Evolutionary conservation across 92 coral and sea anemone species (phyloP), one percentile per base, ranked within the genome.

Genomic region (Epizoanthus illoricatus): DNA sequence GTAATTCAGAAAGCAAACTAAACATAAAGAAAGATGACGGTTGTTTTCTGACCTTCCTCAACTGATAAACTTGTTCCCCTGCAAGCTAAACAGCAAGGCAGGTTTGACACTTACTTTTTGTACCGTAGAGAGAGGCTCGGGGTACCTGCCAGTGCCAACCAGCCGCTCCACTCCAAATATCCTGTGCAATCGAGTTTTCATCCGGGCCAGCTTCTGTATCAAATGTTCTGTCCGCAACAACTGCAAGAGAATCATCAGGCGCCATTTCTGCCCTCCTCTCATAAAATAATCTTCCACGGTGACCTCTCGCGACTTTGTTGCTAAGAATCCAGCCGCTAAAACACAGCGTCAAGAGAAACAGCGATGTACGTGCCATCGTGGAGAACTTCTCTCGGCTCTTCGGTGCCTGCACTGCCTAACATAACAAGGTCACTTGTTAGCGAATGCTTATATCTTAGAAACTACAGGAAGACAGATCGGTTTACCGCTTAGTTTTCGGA

Each of bases 341-440:
- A 15, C 54, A 66, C 71, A 64, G 47, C 19, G 49, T 58, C 18
- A 78, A 69, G 47, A 64, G 65, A 21, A 78, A 56, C 43, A 78
- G 13, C 61, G 18, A 12, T 11, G 1, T 11, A 28, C 13, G 49
- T 57, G 21, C 65, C 41, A 12, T 78, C 4, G 16, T 43, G 4
- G 28, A 45, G 23, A 43, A 12, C 21, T 5, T 20, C 58, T n/a
- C n/a, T 21, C 28, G 58, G 11, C 12, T 57, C 28, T 7, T 10
- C 60, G 9, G 21, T 21, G 17, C n/a, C 56, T 39, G 11, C 20
- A 11, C 60, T 43, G 23, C 19, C 64, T 49, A 20, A 54, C 18
- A 57, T 20, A 74, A 57, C 49, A 56, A 16, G 54, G 59, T 10
- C 73, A 68, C 9, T 36, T 23, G 21, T 42, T 59, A 63, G 16